phyloP scores from a whole-genome alignment of 1,140 invertebrate genomes.

The Cephus cinctus region DNA sequence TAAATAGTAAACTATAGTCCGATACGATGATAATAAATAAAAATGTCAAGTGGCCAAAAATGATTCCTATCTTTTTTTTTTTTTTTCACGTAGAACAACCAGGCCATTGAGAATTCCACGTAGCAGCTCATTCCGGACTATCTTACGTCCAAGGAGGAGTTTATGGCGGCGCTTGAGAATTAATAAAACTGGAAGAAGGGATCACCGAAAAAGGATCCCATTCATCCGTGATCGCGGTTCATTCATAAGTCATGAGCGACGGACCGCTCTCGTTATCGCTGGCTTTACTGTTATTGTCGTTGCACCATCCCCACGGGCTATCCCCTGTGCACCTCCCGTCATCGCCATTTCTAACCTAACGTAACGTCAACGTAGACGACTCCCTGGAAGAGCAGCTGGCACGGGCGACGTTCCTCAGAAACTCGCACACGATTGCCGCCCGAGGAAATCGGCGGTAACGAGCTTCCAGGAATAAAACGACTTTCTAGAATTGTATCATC shows the following conservation, averaged over 20 bases:
- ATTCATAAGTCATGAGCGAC: no score
- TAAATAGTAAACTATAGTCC: no score
- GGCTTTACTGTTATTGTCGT: background rate
- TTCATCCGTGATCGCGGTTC: conserved; percentile 17
- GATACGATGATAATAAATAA: no score
- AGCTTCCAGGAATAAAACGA: background rate
- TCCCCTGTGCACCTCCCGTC: conserved; percentile 8
- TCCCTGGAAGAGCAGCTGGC: no score
- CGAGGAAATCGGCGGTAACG: background rate
- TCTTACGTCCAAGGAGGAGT: conserved; percentile 1
- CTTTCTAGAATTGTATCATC: conserved; percentile 8
- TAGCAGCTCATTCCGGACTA: no score
- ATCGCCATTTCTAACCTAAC: no score
- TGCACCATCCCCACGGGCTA: background rate
- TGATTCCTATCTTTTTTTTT: no score
- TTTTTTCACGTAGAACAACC: no score
- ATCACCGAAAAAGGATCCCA: conserved; percentile 17
- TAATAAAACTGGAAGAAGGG: conserved; percentile 26
- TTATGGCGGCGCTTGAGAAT: conserved; percentile 19
- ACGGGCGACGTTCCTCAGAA: no score
- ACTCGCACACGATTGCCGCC: conserved; percentile 28
- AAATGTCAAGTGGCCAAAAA: no score
- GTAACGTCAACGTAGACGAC: no score
- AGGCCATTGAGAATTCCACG: no score
- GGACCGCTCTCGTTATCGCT: background rate